Evolutionary conservation across 2,113 vertebrate species (phyloP), one percentile per base, ranked within the genome.

Genomic region (Craseonycteris thonglongyai): DNA sequence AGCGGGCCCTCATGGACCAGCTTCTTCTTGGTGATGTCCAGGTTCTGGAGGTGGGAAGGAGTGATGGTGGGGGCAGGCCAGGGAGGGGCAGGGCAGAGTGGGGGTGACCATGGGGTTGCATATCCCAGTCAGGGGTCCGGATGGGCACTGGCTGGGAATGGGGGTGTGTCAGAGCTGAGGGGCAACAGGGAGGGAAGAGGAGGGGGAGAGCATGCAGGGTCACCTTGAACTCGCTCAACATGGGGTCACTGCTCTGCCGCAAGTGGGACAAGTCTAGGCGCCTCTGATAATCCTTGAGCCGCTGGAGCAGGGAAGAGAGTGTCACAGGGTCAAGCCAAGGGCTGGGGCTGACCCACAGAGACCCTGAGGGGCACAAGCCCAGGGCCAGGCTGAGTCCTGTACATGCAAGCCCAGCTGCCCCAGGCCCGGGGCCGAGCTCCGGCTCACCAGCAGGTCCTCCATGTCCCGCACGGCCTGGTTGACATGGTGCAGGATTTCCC

Each of bases 401-500:
- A 3, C 30, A 8, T 1, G 7, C 2, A 7, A 4, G 0, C 1
- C 63, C 56, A 30, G 2, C 51, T 2, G 1, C 10, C 54, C 61
- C 0, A 3, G 28, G 72, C 40, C 35, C 12, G 7, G 28, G 42
- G 72, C 28, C 33, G 7, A 1, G 14, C 7, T 35, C 12, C 0
- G 18, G 94, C 99, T 98, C 98, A 99, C 99, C 98, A 99, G 97
- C 74, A 99, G 96, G 97, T 99, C 99, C 98, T 99, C 99, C 98
- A 99, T 99, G 28, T 96, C 95, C n/a, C 99, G 99, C 96, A 99
- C 99, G 6, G 98, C 98, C 71, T 99, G 98, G 66, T 99, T 99
- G 97, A 99, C 99, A 0, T 99, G 98, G 96, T 99, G 99, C 88
- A 99, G 99, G 95, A 99, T 99, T 93, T 98, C 99, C 45, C 98